Percentiles rank a stretch among this genome's conserved stretches.
These are phyloP conservation scores for Ophion costatus DNA, from an alignment of 2,888 invertebrate species.

Conservation along the genomic window DNA sequence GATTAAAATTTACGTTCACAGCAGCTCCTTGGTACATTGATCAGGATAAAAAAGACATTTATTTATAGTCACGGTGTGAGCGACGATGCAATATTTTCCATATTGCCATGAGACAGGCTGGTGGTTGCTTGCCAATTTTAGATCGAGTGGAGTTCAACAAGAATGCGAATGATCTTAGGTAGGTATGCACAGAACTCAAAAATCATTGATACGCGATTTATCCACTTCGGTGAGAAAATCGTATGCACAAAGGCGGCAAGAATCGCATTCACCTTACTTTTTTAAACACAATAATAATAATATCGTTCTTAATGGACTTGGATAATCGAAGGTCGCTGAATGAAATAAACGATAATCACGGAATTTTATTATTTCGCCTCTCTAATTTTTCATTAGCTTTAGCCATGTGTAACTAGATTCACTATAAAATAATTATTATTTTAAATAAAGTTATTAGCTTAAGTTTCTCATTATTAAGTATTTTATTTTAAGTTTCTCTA, in stretches of 20 bases:
- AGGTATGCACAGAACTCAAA: slow-evolving; percentile 2
- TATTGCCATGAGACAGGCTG: slow-evolving; percentile 33
- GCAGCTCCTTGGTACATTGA: neutral
- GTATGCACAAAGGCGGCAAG: neutral
- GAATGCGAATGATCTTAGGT: neutral
- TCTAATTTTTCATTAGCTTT: too few relatives aligned
- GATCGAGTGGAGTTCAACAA: slow-evolving; percentile 4
- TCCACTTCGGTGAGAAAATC: slow-evolving; percentile 6
- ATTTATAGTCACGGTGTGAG: slow-evolving; percentile 20
- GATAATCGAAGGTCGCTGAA: slow-evolving; percentile 12
- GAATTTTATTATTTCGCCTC: neutral
- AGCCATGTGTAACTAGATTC: too few relatives aligned
- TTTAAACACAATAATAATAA: neutral
- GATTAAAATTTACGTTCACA: slow-evolving; percentile 2
- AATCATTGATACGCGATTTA: neutral
- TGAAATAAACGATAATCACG: neutral
- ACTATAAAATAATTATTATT: too few relatives aligned
- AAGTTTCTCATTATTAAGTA: too few relatives aligned
- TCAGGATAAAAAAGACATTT: slow-evolving; percentile 6
- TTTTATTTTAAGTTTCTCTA: too few relatives aligned
- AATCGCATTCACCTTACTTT: neutral
- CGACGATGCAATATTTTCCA: slow-evolving; percentile 5
- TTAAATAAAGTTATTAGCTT: too few relatives aligned
- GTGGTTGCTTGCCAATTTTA: slow-evolving; percentile 3
- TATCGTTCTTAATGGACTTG: slow-evolving; percentile 4